Conservation (phyloP, 2,888 invertebrate genomes). For the Keiferia lycopersicella region DNA sequence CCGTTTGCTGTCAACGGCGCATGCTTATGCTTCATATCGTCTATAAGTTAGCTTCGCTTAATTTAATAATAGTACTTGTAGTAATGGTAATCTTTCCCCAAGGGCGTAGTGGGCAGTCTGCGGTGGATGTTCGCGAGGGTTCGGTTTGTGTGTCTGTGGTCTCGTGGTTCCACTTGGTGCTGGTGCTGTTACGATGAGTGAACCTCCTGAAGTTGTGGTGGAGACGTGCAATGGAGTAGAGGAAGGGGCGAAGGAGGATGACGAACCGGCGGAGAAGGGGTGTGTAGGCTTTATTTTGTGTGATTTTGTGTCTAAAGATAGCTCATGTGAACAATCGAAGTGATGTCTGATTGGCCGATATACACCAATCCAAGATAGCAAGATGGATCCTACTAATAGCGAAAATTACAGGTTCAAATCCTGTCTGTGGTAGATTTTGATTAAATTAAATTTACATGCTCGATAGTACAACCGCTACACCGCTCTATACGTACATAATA, state of each 20-base stretch:
- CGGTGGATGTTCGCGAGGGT: conserved; percentile 55
- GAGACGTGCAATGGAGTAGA: conserved; percentile 71
- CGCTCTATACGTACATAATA: not conserved
- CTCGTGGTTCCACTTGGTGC: conserved; percentile 28
- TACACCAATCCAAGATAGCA: too few relatives aligned
- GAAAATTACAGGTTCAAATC: too few relatives aligned
- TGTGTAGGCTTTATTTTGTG: conserved; percentile 37
- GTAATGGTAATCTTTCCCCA: conserved; percentile 76
- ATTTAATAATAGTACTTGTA: conserved; percentile 78
- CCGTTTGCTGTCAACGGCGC: conserved; percentile 70
- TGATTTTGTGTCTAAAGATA: not conserved
- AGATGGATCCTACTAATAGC: too few relatives aligned
- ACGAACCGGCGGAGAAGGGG: conserved; percentile 62
- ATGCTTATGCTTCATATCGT: conserved; percentile 69
- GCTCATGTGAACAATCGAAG: not conserved
- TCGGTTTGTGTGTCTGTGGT: conserved; percentile 55
- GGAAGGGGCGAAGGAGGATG: conserved; percentile 44
- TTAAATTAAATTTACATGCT: too few relatives aligned
- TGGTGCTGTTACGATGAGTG: conserved; percentile 61
- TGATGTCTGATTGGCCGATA: not conserved
- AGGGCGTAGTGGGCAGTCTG: conserved; percentile 72
- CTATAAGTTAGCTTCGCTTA: conserved; percentile 74
- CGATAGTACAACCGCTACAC: not conserved
- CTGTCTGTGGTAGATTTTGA: too few relatives aligned
- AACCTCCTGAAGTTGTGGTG: conserved; percentile 64